Evolutionary conservation across 2,113 vertebrate genomes (phyloP).

Genomic region (Pipra filicauda): DNA sequence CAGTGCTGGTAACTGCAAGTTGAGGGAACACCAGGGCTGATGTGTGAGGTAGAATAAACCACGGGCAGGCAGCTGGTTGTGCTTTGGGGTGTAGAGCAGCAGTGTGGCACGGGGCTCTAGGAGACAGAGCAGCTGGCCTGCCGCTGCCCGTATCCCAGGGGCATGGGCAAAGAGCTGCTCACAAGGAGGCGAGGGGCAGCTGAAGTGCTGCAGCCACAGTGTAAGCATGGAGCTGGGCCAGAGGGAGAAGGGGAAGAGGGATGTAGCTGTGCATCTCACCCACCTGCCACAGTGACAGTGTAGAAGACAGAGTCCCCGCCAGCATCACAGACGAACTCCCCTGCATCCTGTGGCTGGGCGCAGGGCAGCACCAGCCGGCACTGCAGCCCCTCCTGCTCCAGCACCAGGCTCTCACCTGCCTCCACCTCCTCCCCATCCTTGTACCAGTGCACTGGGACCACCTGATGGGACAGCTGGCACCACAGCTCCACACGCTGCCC

Average conservation of each 20-base stretch:
- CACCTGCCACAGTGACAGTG: conserved; percentile 88
- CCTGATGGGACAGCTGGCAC: conserved; percentile 85
- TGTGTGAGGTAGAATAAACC: not conserved
- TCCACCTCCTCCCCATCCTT: conserved; percentile 89
- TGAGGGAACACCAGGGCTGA: not conserved
- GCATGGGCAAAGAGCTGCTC: fast-evolving
- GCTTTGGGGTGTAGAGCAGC: not conserved
- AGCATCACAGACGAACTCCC: conserved; percentile 87
- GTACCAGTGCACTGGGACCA: conserved; percentile 83
- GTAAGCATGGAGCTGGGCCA: not conserved
- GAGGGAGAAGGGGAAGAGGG: not conserved
- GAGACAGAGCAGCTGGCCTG: not conserved
- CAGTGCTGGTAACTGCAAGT: not conserved
- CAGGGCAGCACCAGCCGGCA: conserved; percentile 83
- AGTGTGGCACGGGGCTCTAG: not conserved
- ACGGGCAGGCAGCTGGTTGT: not conserved
- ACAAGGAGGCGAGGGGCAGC: not conserved
- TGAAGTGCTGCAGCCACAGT: not conserved
- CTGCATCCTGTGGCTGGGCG: conserved; percentile 78
- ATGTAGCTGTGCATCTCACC: not conserved
- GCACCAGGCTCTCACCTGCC: conserved; percentile 71
- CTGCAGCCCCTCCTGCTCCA: conserved; percentile 82
- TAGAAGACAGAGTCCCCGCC: conserved; percentile 86
- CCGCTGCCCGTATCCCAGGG: not conserved
- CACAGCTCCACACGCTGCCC: conserved; percentile 87